Conservation (phyloP, 2,888 invertebrate genomes). For the Scaptomyza flava region DNA sequence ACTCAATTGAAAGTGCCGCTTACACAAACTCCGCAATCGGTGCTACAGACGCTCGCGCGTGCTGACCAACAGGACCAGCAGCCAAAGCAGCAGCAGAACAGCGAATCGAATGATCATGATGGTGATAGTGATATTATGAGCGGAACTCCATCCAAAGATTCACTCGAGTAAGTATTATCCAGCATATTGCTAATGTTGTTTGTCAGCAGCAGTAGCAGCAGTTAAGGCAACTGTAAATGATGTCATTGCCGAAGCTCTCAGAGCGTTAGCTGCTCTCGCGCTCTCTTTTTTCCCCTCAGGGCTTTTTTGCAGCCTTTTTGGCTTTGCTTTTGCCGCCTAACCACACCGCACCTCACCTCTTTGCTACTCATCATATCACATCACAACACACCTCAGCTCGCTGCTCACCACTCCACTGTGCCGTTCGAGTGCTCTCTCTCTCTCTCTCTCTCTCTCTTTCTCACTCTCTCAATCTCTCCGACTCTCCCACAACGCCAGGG, state of each 20-base stretch:
- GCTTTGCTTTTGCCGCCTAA: conserved; percentile 23
- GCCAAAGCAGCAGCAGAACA: conserved; percentile 27
- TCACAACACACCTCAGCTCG: conserved; percentile 3
- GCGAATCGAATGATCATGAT: conserved; percentile 1
- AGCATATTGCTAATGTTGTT: neutral
- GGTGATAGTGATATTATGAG: conserved; percentile 3
- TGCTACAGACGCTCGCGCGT: conserved; percentile 46
- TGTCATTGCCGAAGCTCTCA: conserved; percentile 61
- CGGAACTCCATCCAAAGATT: conserved; percentile 30
- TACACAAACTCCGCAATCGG: conserved; percentile 41
- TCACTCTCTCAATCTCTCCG: neutral
- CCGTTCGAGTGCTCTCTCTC: neutral
- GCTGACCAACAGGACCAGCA: conserved; percentile 41
- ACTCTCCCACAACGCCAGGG: neutral
- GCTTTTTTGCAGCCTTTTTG: conserved; percentile 15
- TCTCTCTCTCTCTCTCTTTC: neutral
- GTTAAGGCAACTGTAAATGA: conserved; percentile 52
- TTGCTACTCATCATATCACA: neutral
- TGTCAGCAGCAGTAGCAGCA: conserved; percentile 5
- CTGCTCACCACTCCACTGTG: conserved; percentile 3
- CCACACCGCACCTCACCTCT: neutral
- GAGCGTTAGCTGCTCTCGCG: conserved; percentile 36
- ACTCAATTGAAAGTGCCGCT: conserved; percentile 39
- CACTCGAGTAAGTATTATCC: conserved; percentile 44
- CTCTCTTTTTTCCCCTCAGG: neutral